Evolutionary conservation across 2,797 vertebrate species (phyloP).

Genomic region (Tenualosa ilisha): DNA sequence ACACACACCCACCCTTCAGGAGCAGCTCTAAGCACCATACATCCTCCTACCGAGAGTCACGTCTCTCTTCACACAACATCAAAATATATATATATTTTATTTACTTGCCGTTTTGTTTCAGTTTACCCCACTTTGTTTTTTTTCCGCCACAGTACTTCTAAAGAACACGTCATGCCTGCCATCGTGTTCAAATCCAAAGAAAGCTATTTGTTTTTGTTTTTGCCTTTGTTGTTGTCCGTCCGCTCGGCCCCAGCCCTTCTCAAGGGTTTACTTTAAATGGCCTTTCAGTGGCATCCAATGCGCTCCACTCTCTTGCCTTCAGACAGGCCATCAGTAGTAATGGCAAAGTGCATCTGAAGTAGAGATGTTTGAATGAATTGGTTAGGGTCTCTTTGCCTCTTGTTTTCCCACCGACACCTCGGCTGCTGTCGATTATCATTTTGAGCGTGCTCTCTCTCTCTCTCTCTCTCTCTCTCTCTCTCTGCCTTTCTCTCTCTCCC

Average conservation of each 20-base stretch:
- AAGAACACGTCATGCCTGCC: background rate
- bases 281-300: background rate
- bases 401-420: background rate
- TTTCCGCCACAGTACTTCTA: background rate
- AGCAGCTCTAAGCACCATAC: background rate
- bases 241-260: background rate
- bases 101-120: background rate
- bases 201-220: background rate
- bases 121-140: background rate
- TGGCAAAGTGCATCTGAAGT: background rate
- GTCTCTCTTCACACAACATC: background rate
- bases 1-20: slow-evolving; percentile 16
- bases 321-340: background rate
- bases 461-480: background rate
- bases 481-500: background rate
- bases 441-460: background rate
- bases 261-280: background rate
- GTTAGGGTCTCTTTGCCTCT: background rate
- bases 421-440: background rate
- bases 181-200: background rate
- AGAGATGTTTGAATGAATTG: background rate
- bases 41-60: background rate
- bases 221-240: background rate
- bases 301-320: background rate
- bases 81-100: background rate